phyloP scores from a whole-genome alignment of 1,140 invertebrate species.

The Rhyzopertha dominica region DNA sequence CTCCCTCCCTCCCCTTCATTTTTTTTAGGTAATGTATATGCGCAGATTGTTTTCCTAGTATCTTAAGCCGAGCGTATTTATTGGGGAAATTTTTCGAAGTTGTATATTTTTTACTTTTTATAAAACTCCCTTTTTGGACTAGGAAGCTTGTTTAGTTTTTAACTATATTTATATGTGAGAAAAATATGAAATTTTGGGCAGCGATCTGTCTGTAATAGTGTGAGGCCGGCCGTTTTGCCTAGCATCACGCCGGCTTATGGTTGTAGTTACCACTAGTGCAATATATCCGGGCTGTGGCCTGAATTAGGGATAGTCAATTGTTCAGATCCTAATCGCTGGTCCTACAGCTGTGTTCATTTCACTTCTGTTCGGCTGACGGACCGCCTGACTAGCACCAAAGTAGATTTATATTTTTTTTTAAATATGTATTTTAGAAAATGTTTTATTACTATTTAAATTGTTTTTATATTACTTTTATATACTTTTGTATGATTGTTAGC shows the following conservation, averaged over 20 bases:
- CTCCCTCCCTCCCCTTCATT: no score
- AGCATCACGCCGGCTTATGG: no score
- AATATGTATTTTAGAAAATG: slow-evolving; percentile 39
- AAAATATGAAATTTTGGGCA: slow-evolving; percentile 7
- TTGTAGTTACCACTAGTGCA: slow-evolving; percentile 47
- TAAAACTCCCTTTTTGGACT: slow-evolving; percentile 42
- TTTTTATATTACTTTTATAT: slow-evolving; percentile 46
- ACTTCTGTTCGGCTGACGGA: slow-evolving; percentile 35
- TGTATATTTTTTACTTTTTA: slow-evolving; percentile 46
- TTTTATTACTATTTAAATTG: slow-evolving; percentile 35
- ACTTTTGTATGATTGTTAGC: slow-evolving; percentile 46
- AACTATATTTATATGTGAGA: slow-evolving; percentile 36
- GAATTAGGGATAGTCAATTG: slow-evolving; percentile 44
- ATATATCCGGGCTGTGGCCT: slow-evolving; percentile 41
- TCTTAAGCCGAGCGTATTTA: slow-evolving; percentile 42
- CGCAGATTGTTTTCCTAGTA: slow-evolving; percentile 38
- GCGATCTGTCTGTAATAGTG: slow-evolving; percentile 20
- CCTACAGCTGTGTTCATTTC: slow-evolving; percentile 36
- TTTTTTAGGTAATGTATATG: slow-evolving; percentile 34
- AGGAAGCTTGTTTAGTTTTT: slow-evolving; percentile 35
- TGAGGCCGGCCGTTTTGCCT: slow-evolving; percentile 17
- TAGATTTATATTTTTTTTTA: slow-evolving; percentile 42
- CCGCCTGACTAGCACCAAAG: slow-evolving; percentile 44
- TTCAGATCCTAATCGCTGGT: slow-evolving; percentile 41
- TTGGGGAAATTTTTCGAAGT: slow-evolving; percentile 43